phyloP scores from a whole-genome alignment of 2,797 vertebrate species.

The Anguilla pacifica region DNA sequence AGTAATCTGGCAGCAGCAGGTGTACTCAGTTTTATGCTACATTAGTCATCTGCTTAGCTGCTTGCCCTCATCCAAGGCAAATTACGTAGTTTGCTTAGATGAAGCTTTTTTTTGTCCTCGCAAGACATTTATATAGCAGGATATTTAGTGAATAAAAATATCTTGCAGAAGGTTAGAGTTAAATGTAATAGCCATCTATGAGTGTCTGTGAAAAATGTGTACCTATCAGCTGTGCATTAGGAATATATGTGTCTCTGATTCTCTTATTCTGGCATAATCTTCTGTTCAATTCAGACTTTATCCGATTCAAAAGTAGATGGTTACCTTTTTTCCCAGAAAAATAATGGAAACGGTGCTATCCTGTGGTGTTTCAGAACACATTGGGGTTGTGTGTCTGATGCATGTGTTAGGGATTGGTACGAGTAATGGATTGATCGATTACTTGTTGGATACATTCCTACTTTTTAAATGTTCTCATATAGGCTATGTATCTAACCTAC shows the following conservation, averaged over 20 bases:
- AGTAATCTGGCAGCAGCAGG: slow-evolving; percentile 46
- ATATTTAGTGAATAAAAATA: not conserved
- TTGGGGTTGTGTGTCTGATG: not conserved
- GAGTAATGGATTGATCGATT: no score
- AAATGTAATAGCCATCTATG: not conserved
- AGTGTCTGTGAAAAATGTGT: not conserved
- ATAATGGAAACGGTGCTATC: no score
- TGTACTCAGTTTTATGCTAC: not conserved
- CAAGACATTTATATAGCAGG: not conserved
- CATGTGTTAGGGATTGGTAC: no score
- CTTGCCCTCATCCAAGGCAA: not conserved
- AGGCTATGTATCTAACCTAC: no score
- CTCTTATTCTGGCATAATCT: not conserved
- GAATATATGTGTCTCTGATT: not conserved
- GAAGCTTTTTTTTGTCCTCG: not conserved
- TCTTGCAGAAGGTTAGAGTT: not conserved
- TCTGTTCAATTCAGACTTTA: no score
- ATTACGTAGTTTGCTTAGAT: not conserved
- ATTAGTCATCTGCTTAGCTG: not conserved
- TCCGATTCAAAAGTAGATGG: no score
- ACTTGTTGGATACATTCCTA: no score
- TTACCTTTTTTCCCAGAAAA: no score
- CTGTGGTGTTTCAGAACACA: not conserved
- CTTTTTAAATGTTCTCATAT: no score
- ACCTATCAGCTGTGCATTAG: not conserved